Conservation (phyloP, 2,888 invertebrate species). For the Cerceris ruficornis region DNA sequence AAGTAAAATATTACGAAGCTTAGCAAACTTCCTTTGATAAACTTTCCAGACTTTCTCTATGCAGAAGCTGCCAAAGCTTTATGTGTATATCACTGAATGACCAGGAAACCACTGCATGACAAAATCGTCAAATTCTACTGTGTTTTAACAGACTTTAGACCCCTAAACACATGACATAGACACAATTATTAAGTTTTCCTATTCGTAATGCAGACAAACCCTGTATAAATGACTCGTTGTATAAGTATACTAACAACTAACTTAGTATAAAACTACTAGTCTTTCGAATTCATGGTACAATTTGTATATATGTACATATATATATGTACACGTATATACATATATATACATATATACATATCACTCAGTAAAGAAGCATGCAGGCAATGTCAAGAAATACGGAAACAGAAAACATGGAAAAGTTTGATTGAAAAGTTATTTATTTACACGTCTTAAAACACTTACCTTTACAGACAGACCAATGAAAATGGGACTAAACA, state of each 20-base stretch:
- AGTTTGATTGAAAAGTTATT: slow-evolving; percentile 48
- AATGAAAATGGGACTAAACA: slow-evolving; percentile 68
- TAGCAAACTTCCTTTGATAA: slow-evolving; percentile 38
- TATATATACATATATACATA: too few relatives aligned
- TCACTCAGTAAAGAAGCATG: slow-evolving; percentile 38
- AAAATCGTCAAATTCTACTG: slow-evolving; percentile 22
- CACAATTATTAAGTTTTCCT: slow-evolving; percentile 48
- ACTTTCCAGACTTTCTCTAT: slow-evolving; percentile 41
- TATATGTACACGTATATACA: too few relatives aligned
- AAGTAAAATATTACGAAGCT: slow-evolving; percentile 41
- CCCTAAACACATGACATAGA: slow-evolving; percentile 23
- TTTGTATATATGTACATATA: slow-evolving; percentile 41
- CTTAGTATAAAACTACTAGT: slow-evolving; percentile 62
- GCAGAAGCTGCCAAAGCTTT: slow-evolving; percentile 51
- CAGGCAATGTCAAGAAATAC: slow-evolving; percentile 32
- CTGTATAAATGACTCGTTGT: slow-evolving; percentile 44
- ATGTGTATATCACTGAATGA: slow-evolving; percentile 44
- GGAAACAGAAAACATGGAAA: slow-evolving; percentile 30
- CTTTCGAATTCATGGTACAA: slow-evolving; percentile 63
- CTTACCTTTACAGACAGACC: slow-evolving; percentile 62
- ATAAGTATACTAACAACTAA: slow-evolving; percentile 49
- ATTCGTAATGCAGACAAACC: slow-evolving; percentile 31
- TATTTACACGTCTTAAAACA: slow-evolving; percentile 51
- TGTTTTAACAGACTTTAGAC: slow-evolving; percentile 37
- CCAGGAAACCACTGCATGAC: slow-evolving; percentile 22